Evolutionary conservation across 2,797 vertebrate genomes (phyloP), one percentile per base, ranked within the genome.

Genomic region (Lindbergichthys nudifrons): DNA sequence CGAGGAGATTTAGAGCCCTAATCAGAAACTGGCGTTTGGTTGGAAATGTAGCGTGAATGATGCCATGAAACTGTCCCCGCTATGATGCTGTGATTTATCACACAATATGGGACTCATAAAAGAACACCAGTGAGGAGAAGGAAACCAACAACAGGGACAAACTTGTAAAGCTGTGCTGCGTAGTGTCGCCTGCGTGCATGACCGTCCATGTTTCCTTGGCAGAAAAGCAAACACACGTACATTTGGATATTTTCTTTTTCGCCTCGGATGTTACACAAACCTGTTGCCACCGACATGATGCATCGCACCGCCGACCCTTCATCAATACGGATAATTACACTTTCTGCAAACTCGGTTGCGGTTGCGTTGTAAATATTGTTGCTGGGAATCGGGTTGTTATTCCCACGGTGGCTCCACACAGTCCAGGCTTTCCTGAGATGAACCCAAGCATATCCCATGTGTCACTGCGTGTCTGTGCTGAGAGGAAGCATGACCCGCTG

Each of bases 11-110:
- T 93, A 95, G 92, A 87, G 82, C 93, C 92, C 85, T 87, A 95
- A 95, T 95, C 93, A 95, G 92, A 95, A 90, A 64, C 88, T 79
- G 87, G 80, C 89, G 71, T 71, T 60, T 56, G 50, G 89, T 81
- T 93, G 92, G 91, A 94, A 95, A 95, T 94, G 94, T 93, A 94
- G 91, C 94, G 82, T 94, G 91, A 95, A 93, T 89, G 80, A 92
- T 92, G 90, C 94, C 91, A 93, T 94, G 80, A 93, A 93, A 88
- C 86, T 91, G 89, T 94, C 91, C 84, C 82, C 54, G 65, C 79
- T 87, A 77, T 71, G 89, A 93, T 80, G 89, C 82, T 73, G 82
- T 92, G 92, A 94, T 95, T 92, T 91, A 94, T 94, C 85, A 84
- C 87, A 72, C 76, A n/a, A 86, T 70, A 67, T 77, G 75, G 73